phyloP scores from a whole-genome alignment of 53 echinoderm and acorn worm species.

The Crossaster papposus region DNA sequence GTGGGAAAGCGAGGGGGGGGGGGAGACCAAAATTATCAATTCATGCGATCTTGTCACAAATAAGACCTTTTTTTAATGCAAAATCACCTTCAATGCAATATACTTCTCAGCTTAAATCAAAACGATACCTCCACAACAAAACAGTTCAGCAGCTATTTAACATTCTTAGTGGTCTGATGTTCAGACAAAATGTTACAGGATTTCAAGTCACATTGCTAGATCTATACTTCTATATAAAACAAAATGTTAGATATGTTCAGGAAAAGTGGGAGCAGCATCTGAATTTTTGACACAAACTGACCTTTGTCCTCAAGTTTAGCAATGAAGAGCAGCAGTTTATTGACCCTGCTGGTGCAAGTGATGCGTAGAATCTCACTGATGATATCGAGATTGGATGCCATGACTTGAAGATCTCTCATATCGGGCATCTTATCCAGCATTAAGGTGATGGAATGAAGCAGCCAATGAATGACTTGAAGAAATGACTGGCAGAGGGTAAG shows the following conservation, averaged over 20 bases:
- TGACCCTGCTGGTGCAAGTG: slow-evolving; percentile 65
- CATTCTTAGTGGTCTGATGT: too few relatives aligned
- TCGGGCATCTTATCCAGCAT: slow-evolving; percentile 65
- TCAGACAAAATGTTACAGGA: too few relatives aligned
- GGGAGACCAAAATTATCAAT: not conserved
- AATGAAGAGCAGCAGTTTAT: slow-evolving; percentile 77
- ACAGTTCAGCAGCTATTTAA: too few relatives aligned
- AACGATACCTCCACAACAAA: too few relatives aligned
- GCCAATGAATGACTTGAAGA: slow-evolving; percentile 81
- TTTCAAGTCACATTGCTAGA: too few relatives aligned
- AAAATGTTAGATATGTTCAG: too few relatives aligned
- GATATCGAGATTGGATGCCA: slow-evolving; percentile 74
- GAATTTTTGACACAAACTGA: slow-evolving; percentile 9
- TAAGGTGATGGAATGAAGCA: slow-evolving; percentile 71
- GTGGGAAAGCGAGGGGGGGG: not conserved
- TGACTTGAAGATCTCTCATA: slow-evolving; percentile 55
- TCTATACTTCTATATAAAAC: too few relatives aligned
- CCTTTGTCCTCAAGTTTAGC: slow-evolving; percentile 92
- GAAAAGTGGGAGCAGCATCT: too few relatives aligned
- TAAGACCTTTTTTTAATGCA: not conserved
- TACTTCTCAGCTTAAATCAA: too few relatives aligned
- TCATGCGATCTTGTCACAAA: not conserved
- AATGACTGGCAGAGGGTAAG: slow-evolving; percentile 79
- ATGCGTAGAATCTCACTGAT: slow-evolving; percentile 76
- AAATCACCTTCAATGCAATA: too few relatives aligned